These are phyloP conservation scores for Mamestra brassicae DNA, from an alignment of 2,888 invertebrate genomes.

Conservation along the genomic window DNA sequence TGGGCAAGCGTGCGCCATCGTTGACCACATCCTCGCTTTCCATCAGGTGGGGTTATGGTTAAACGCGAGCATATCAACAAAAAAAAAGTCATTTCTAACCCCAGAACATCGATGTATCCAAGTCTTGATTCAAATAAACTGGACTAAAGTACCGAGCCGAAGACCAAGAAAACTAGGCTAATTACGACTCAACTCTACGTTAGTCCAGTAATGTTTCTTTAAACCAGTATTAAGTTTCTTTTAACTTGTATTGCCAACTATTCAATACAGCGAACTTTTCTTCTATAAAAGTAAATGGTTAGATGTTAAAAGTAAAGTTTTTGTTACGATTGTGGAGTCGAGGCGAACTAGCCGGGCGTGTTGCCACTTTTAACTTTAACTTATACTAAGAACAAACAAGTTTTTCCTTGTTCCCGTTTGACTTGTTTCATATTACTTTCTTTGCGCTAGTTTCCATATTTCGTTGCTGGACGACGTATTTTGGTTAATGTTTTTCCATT, in stretches of 20 bases:
- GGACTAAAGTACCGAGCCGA: neutral
- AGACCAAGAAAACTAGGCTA: constrained; percentile 17
- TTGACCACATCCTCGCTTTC: too few relatives aligned
- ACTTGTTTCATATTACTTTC: constrained; percentile 51
- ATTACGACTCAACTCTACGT: constrained; percentile 20
- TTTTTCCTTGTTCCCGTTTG: constrained; percentile 48
- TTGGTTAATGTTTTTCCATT: constrained; percentile 17
- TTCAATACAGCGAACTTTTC: constrained; percentile 44
- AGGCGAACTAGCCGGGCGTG: constrained; percentile 28
- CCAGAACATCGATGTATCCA: neutral
- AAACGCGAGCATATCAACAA: too few relatives aligned
- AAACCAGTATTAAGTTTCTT: constrained; percentile 29
- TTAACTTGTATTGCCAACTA: constrained; percentile 24
- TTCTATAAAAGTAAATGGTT: constrained; percentile 32
- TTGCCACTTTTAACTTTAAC: constrained; percentile 55
- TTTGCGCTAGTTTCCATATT: constrained; percentile 56
- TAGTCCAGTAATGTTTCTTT: constrained; percentile 21
- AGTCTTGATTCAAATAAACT: neutral
- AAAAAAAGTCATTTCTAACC: neutral
- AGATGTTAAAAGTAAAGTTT: constrained; percentile 41
- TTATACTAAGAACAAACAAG: constrained; percentile 43
- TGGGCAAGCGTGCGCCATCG: too few relatives aligned
- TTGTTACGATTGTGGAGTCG: constrained; percentile 33
- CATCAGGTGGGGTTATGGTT: too few relatives aligned
- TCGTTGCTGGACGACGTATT: constrained; percentile 5